These are phyloP conservation scores for Gouania willdenowi DNA, from an alignment of 2,797 vertebrate genomes.

Conservation along the genomic window DNA sequence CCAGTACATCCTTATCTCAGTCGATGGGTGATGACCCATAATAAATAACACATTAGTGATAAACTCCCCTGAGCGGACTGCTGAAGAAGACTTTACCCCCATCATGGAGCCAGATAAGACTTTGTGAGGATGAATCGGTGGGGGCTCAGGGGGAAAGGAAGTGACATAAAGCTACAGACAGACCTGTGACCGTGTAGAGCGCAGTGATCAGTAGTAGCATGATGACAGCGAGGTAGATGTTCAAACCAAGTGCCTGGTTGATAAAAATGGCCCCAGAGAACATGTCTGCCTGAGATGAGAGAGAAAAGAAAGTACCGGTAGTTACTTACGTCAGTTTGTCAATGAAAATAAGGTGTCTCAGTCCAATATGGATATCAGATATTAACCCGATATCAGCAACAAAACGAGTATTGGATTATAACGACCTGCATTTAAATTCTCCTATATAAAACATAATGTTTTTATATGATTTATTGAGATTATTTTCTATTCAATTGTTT, in stretches of 20 bases:
- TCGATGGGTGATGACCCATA: conserved; percentile 45
- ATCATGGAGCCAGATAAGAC: conserved; percentile 27
- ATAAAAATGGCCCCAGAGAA: conserved; percentile 96
- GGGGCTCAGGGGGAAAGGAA: neutral
- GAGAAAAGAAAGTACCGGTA: neutral
- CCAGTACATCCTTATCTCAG: conserved; percentile 46
- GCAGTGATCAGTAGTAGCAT: conserved; percentile 83
- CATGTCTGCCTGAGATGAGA: conserved; percentile 89
- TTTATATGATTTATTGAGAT: no score
- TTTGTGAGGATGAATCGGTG: neutral
- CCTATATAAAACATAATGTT: no score
- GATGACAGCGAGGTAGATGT: conserved; percentile 88
- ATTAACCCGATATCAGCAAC: no score
- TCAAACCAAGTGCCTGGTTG: conserved; percentile 83
- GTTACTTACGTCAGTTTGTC: no score
- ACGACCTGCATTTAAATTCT: no score
- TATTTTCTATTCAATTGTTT: no score
- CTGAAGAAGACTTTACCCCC: conserved; percentile 51
- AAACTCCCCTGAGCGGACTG: conserved; percentile 5
- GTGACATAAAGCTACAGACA: conserved; percentile 6
- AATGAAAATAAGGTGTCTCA: no score
- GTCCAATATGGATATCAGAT: no score
- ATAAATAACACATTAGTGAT: conserved; percentile 38
- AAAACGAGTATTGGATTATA: no score
- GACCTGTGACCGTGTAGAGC: conserved; percentile 91